Percentiles rank a stretch among this genome's conserved stretches.
These are phyloP conservation scores for Ctenodactylus gundi DNA, from an alignment of 2,113 vertebrate genomes.

Conservation along the genomic window DNA sequence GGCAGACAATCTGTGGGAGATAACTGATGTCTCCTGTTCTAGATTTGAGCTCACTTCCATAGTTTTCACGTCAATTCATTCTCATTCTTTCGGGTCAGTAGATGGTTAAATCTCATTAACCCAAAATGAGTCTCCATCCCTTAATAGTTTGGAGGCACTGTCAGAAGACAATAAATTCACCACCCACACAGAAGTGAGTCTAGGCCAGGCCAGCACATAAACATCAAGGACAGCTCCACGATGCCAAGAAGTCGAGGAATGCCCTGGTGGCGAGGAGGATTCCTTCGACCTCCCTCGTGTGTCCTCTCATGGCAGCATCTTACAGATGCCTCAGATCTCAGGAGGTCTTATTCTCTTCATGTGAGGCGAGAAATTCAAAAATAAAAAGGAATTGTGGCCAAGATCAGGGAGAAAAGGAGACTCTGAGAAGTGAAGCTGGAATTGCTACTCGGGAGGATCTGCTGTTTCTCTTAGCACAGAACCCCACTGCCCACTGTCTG, in stretches of 20 bases:
- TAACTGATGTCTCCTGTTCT: neutral
- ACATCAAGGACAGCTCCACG: neutral
- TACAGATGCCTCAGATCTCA: neutral
- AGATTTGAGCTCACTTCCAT: neutral
- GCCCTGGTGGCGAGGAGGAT: neutral
- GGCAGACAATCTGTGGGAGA: neutral
- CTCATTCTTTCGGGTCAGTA: neutral
- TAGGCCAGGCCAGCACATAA: neutral
- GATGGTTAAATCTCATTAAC: neutral
- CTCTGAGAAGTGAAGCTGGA: neutral
- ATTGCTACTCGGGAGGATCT: neutral
- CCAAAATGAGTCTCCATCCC: neutral
- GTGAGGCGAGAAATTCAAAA: neutral
- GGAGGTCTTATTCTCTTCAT: neutral
- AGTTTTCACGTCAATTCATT: neutral
- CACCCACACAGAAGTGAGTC: slow-evolving; percentile 62
- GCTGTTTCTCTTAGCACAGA: neutral
- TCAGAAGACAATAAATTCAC: slow-evolving; percentile 42
- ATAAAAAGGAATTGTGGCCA: neutral
- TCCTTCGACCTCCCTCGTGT: neutral
- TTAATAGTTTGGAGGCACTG: neutral
- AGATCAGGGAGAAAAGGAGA: neutral
- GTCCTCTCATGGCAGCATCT: neutral
- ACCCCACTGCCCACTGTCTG: neutral
- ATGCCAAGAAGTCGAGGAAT: neutral